Evolutionary conservation across 2,113 vertebrate species (phyloP).

Genomic region (Corythornis cristatus): DNA sequence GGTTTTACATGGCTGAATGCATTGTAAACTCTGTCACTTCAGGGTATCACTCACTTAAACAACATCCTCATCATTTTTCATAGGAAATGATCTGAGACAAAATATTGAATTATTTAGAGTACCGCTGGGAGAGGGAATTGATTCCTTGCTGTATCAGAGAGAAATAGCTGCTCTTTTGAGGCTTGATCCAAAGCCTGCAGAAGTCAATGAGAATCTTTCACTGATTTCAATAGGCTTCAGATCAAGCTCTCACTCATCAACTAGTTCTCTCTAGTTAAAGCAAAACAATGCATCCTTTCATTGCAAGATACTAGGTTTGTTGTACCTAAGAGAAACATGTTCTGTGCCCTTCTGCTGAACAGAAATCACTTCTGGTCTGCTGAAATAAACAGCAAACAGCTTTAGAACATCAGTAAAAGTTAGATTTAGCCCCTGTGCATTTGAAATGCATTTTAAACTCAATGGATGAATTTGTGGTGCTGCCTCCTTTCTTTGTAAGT

Average conservation of each 20-base stretch:
- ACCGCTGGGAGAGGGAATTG: slow-evolving; percentile 61
- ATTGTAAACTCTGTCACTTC: slow-evolving; percentile 56
- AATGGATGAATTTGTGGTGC: neutral
- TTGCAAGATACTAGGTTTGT: neutral
- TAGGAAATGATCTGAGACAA: slow-evolving; percentile 68
- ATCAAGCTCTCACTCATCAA: slow-evolving; percentile 40
- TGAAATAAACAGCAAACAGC: neutral
- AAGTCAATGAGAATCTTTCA: slow-evolving; percentile 58
- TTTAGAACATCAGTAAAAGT: neutral
- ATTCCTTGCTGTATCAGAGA: slow-evolving; percentile 65
- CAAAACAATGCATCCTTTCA: slow-evolving; percentile 42
- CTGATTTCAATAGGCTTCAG: slow-evolving; percentile 57
- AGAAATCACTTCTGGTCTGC: neutral
- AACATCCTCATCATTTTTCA: slow-evolving; percentile 66
- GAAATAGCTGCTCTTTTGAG: slow-evolving; percentile 65
- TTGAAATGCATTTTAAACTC: neutral
- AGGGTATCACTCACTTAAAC: slow-evolving; percentile 47
- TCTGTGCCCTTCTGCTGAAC: neutral
- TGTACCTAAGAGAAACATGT: neutral
- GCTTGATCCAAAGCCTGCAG: slow-evolving; percentile 54
- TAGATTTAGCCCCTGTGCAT: neutral
- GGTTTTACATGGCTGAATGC: neutral
- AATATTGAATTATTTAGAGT: slow-evolving; percentile 71
- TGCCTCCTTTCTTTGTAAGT: neutral
- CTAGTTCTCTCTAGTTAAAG: slow-evolving; percentile 30